Evolutionary conservation across 2,113 vertebrate genomes (phyloP), one percentile per base, ranked within the genome.

Genomic region (Catagonus wagneri): DNA sequence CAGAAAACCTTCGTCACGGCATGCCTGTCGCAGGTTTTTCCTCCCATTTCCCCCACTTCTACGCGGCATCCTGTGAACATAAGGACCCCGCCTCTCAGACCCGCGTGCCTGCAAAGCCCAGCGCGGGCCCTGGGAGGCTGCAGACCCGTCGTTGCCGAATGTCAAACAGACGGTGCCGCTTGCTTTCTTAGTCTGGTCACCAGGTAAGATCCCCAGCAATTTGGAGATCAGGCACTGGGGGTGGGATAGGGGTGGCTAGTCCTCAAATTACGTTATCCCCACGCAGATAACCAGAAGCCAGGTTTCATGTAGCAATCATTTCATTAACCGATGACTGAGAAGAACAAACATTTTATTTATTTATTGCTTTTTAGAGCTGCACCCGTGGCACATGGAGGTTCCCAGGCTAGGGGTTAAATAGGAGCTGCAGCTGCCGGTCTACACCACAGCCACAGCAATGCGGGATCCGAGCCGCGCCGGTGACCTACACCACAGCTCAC

Each of bases 211-310:
- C 32, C 75, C 22, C 32, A 76, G 65, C 71, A 90, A 90, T 90
- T 58, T 96, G 94, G 90, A 95, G 97, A 96, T 96, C 80, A 95
- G 83, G 60, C 69, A 39, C 2, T 56, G 54, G 54, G 54, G 16
- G n/a, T 11, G 54, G 32, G 3, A 13, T 25, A n/a, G n/a, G n/a
- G n/a, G n/a, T n/a, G n/a, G 15, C 87, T 32, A 74, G 83, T 95
- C 90, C 95, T 97, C 94, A 90, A 79, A 93, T 96, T 92, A 96
- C 80, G 72, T 84, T 96, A 96, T 97, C 83, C 78, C 36, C 52
- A 44, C 85, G 97, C 80, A 83, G 79, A 83, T 39, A 83, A 61
- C 61, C 85, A 93, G 93, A 86, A 96, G 89, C 83, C 85, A 96
- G 89, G 90, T 72, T 90, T 89, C 60, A 87, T 72, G 96, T 84